Percentiles rank a stretch among this genome's conserved stretches.
phyloP scores from a whole-genome alignment of 2,797 vertebrate genomes.

The Lagocephalus sceleratus region DNA sequence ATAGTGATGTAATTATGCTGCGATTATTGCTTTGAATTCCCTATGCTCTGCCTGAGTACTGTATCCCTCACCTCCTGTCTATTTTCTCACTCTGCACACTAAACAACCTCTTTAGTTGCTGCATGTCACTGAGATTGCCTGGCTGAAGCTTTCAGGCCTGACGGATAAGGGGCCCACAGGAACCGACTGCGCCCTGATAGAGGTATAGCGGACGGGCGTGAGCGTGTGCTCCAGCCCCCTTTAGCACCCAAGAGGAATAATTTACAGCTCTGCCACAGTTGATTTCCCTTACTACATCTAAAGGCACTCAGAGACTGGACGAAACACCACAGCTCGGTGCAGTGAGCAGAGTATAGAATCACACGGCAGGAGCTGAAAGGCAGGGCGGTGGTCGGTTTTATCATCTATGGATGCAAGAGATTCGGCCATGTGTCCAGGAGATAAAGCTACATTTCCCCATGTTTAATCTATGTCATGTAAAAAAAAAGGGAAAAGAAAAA shows the following conservation, averaged over 20 bases:
- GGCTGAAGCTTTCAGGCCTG: conserved; percentile 52
- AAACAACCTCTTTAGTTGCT: conserved; percentile 49
- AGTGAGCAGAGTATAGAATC: conserved; percentile 8
- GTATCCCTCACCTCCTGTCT: conserved; percentile 17
- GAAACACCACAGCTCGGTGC: conserved; percentile 28
- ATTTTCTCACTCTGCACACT: conserved; percentile 34
- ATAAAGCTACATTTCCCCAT: too few species aligned
- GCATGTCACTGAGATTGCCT: conserved; percentile 48
- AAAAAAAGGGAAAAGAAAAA: too few species aligned
- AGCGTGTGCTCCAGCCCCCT: conserved; percentile 42
- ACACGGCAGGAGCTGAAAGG: conserved; percentile 5
- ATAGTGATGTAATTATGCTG: conserved; percentile 1
- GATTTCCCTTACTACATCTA: conserved; percentile 67
- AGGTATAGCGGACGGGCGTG: conserved; percentile 33
- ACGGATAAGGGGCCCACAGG: conserved; percentile 62
- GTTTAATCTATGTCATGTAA: too few species aligned
- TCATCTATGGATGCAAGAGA: too few species aligned
- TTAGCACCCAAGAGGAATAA: conserved; percentile 64
- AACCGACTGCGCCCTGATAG: conserved; percentile 56
- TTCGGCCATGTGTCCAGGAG: too few species aligned
- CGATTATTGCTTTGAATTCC: neutral
- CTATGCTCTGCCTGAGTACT: conserved; percentile 9
- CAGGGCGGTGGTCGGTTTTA: neutral
- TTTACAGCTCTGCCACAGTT: conserved; percentile 71
- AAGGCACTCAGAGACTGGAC: conserved; percentile 51